Conservation (phyloP, 2,797 vertebrate genomes). For the Toxotes lorentzi region DNA sequence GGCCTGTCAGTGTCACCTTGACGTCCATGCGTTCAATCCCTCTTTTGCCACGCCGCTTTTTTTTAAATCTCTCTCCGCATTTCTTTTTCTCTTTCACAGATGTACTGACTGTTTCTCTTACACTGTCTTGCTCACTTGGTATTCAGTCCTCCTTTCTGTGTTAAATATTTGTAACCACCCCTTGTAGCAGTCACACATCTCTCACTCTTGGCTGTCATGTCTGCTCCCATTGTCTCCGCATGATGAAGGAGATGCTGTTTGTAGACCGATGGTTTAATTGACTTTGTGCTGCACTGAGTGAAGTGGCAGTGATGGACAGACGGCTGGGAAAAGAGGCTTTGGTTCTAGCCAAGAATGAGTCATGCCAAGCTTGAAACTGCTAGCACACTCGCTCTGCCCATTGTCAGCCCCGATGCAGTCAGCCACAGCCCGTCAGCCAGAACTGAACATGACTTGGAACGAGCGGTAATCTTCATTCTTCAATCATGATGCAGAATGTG, state of each 20-base stretch:
- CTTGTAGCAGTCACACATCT: conserved; percentile 43
- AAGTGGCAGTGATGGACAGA: conserved; percentile 79
- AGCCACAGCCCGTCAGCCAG: conserved; percentile 53
- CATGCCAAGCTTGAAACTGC: conserved; percentile 64
- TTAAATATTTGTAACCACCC: conserved; percentile 40
- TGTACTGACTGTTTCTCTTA: conserved; percentile 32
- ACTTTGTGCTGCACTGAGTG: conserved; percentile 65
- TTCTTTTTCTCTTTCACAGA: conserved; percentile 24
- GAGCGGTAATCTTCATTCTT: conserved; percentile 46
- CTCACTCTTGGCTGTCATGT: conserved; percentile 57
- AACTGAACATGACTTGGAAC: conserved; percentile 61
- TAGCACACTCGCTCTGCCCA: conserved; percentile 60
- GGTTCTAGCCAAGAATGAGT: conserved; percentile 69
- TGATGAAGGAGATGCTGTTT: conserved; percentile 55
- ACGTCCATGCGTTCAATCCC: conserved; percentile 48
- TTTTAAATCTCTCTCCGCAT: conserved; percentile 9
- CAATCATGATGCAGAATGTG: conserved; percentile 43
- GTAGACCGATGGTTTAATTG: conserved; percentile 67
- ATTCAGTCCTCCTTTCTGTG: conserved; percentile 7
- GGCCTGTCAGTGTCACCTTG: conserved; percentile 80
- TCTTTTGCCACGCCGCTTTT: conserved; percentile 25
- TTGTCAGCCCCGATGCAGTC: conserved; percentile 68
- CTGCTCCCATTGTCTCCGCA: conserved; percentile 53
- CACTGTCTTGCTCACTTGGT: conserved; percentile 30
- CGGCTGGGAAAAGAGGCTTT: conserved; percentile 63